Evolutionary conservation across 2,113 vertebrate genomes (phyloP).

Genomic region (Festucalex cinctus): DNA sequence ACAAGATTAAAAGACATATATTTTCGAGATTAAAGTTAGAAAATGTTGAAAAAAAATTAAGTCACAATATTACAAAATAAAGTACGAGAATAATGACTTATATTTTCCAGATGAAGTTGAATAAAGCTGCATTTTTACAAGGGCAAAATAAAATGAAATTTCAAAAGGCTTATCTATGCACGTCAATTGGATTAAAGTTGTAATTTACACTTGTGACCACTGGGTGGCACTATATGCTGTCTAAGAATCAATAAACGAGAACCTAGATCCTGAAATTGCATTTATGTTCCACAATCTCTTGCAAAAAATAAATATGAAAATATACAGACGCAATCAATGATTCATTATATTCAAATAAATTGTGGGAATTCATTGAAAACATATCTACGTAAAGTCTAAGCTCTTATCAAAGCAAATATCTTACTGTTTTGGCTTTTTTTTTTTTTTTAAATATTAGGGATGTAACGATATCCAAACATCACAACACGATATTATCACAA

Average conservation of each 20-base stretch:
- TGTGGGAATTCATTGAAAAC: too few relatives aligned
- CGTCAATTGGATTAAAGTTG: neutral
- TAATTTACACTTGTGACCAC: constrained; percentile 32
- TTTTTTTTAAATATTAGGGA: too few relatives aligned
- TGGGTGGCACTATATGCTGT: constrained; percentile 36
- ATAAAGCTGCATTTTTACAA: neutral
- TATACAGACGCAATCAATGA: neutral
- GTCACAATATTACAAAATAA: neutral
- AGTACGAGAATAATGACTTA: neutral
- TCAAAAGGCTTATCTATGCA: too few relatives aligned
- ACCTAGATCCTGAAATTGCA: neutral
- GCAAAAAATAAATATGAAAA: neutral
- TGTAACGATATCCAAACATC: too few relatives aligned
- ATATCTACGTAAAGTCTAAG: too few relatives aligned
- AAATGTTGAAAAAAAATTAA: neutral
- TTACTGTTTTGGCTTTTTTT: too few relatives aligned
- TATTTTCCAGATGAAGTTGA: neutral
- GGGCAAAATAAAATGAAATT: neutral
- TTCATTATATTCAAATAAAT: neutral
- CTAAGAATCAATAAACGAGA: neutral
- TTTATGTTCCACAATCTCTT: neutral
- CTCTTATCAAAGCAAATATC: too few relatives aligned
- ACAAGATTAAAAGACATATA: neutral
- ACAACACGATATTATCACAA: too few relatives aligned
- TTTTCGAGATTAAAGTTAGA: neutral